Evolutionary conservation across 64 coral and sea anemone genomes (phyloP), one percentile per base, ranked within the genome.

Genomic region (Pachyseris speciosa): DNA sequence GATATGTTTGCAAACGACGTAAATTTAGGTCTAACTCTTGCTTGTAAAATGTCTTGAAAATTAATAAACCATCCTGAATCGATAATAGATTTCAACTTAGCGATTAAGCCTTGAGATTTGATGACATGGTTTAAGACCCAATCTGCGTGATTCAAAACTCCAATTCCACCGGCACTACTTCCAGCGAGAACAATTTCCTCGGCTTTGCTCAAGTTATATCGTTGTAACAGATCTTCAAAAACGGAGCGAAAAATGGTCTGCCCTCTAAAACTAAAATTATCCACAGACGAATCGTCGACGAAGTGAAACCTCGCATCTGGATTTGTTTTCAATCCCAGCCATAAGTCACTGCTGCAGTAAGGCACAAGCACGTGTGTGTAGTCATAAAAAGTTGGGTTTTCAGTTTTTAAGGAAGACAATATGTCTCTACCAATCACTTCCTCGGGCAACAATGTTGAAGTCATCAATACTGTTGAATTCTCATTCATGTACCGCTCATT

Each of bases 21-120:
- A 60, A 93, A 93, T 44, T 93, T 74, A 1, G 19, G 16, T 30
- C 71, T 88, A 1, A 93, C 36, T 42, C 65, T 37, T 32, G 74
- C 70, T n/a, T n/a, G 39, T 26, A 93, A 61, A 20, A 84, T 70
- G n/a, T 83, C 91, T 36, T 93, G 91, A 53, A 93, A 93, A 60
- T 93, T 72, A 22, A 93, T 81, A 42, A 93, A 93, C 91, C 91
- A 93, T 19, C 63, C 91, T 44, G 91, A 93, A 53, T 93, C 91
- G 8, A 88, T 81, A 33, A 88, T 80, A 25, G 58, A 42, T 4
- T 57, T 33, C 12, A 93, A 17, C 68, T 67, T 53, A 33, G 69
- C 61, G 68, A 76, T 30, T 57, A 38, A 39, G 30, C 25, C 2
- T 80, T 26, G 32, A 58, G n/a, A 16, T 67, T 17, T 2, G 8